phyloP scores from a whole-genome alignment of 2,113 vertebrate genomes.

The Spea bombifrons region DNA sequence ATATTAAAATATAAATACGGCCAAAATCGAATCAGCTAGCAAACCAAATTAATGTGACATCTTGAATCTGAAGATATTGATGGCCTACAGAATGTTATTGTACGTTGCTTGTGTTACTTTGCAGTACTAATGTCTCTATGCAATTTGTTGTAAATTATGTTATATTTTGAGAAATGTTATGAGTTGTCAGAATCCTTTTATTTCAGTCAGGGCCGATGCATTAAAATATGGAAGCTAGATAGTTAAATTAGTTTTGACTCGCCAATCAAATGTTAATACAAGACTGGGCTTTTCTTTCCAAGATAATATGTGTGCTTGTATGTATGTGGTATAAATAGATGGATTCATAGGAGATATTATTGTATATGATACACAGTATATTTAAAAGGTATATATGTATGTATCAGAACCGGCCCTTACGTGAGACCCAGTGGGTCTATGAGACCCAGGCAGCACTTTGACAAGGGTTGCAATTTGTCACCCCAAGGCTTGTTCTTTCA shows the following conservation, averaged over 20 bases:
- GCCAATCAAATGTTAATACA: neutral
- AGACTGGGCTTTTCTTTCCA: no score
- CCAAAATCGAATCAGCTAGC: slow-evolving; percentile 41
- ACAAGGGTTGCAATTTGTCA: no score
- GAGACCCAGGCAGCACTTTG: no score
- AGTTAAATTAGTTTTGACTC: neutral
- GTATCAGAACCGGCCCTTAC: no score
- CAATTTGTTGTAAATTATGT: slow-evolving; percentile 46
- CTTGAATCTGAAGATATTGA: slow-evolving; percentile 42
- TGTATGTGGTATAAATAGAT: no score
- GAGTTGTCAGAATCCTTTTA: slow-evolving; percentile 30
- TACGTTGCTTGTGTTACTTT: slow-evolving; percentile 39
- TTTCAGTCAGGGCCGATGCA: slow-evolving; percentile 5
- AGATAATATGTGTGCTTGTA: no score
- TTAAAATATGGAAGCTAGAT: neutral
- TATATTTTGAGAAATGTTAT: slow-evolving; percentile 46
- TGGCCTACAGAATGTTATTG: slow-evolving; percentile 31
- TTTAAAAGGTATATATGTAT: no score
- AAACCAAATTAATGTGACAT: slow-evolving; percentile 46
- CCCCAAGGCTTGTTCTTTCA: no score
- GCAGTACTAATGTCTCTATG: slow-evolving; percentile 43
- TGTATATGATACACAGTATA: no score
- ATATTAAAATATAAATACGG: slow-evolving; percentile 48
- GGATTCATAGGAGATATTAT: no score
- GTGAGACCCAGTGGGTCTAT: no score